Percentiles rank a stretch among this genome's conserved stretches.
phyloP scores from a whole-genome alignment of 2,888 invertebrate genomes.

The Lycaena phlaeas region DNA sequence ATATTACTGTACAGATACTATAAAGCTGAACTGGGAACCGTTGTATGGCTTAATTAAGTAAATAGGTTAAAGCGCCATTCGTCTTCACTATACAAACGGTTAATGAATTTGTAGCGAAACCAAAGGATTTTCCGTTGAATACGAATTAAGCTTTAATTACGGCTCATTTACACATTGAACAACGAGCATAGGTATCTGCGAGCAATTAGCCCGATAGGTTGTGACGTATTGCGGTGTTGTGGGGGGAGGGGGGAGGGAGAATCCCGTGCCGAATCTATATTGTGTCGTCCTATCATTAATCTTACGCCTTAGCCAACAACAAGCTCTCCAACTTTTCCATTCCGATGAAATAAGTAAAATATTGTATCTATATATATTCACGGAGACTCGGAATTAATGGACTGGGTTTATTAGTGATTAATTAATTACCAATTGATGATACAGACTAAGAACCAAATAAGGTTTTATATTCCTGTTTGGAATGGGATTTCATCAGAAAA shows the following conservation, averaged over 20 bases:
- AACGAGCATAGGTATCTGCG: slow-evolving; percentile 31
- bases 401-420: not conserved
- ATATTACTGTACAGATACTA: no score
- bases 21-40: slow-evolving; percentile 5
- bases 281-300: slow-evolving; percentile 60
- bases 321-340: slow-evolving; percentile 39
- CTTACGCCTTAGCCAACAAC: slow-evolving; percentile 49
- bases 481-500: no score
- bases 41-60: slow-evolving; percentile 14
- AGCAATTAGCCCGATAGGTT: slow-evolving; percentile 41
- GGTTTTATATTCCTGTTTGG: no score
- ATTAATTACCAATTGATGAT: not conserved
- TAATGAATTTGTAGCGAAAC: slow-evolving; percentile 20
- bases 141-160: slow-evolving; percentile 32
- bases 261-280: slow-evolving; percentile 32
- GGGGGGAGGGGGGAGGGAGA: slow-evolving; percentile 33
- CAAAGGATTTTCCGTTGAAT: slow-evolving; percentile 16
- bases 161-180: slow-evolving; percentile 42
- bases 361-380: slow-evolving; percentile 34
- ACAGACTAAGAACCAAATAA: no score
- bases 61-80: slow-evolving; percentile 14
- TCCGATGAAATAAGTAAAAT: slow-evolving; percentile 44
- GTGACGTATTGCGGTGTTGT: slow-evolving; percentile 27
- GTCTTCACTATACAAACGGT: slow-evolving; percentile 22
- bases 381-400: slow-evolving; percentile 1